Conservation (phyloP, 2,113 vertebrate genomes). For the Promerops cafer region DNA sequence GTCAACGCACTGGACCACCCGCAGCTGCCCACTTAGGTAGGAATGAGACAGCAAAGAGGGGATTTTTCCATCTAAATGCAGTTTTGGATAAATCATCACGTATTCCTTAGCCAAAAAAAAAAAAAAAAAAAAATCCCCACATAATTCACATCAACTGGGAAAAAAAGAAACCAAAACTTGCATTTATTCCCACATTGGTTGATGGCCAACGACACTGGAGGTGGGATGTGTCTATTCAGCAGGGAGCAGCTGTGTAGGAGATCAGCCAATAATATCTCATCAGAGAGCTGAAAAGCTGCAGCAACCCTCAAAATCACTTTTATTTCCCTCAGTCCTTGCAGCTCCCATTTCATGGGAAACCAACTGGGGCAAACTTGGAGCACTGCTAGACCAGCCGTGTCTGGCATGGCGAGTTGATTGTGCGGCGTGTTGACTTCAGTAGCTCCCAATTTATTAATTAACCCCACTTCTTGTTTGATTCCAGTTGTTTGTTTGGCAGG, state of each 20-base stretch:
- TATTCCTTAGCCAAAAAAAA: neutral
- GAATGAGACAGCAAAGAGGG: neutral
- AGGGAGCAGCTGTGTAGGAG: neutral
- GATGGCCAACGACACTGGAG: neutral
- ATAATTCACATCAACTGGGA: neutral
- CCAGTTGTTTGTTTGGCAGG: neutral
- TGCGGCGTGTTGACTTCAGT: accelerated
- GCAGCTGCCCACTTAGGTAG: neutral
- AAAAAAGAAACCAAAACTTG: neutral
- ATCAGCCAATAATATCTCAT: neutral
- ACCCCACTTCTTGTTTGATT: accelerated
- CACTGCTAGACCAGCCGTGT: accelerated
- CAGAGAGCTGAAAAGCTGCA: neutral
- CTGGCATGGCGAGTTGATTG: accelerated
- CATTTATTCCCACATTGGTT: neutral
- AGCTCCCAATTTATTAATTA: neutral
- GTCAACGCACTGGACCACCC: neutral
- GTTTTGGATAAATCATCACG: neutral
- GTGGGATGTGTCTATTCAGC: neutral
- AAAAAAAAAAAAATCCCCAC: neutral
- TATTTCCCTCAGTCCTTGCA: neutral
- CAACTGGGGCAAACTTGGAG: accelerated
- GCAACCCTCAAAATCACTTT: neutral
- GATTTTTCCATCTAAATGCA: neutral
- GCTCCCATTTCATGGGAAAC: neutral